These are phyloP conservation scores for Acanthosepion lycidas DNA, from an alignment of 2,888 invertebrate genomes.

Conservation along the genomic window DNA sequence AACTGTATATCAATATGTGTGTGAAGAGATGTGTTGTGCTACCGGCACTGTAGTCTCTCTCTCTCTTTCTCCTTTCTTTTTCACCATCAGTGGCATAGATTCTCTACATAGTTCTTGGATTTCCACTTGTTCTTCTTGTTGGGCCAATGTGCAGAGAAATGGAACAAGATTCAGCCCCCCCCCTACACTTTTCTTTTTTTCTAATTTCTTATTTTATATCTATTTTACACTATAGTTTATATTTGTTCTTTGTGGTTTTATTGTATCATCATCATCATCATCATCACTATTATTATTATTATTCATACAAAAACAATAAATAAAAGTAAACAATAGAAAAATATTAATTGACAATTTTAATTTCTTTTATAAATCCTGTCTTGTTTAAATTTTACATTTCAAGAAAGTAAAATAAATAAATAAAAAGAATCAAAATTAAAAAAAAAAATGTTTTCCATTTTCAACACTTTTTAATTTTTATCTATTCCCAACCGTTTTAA, in stretches of 20 bases:
- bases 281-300: too few relatives aligned
- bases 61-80: neutral
- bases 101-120: neutral
- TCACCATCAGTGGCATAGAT: neutral
- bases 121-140: neutral
- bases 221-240: neutral
- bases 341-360: too few relatives aligned
- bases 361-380: too few relatives aligned
- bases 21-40: neutral
- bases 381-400: too few relatives aligned
- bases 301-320: too few relatives aligned
- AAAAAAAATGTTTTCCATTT: too few relatives aligned
- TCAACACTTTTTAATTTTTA: too few relatives aligned
- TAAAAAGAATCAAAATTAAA: too few relatives aligned
- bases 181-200: neutral
- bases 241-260: neutral
- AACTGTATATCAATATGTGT: neutral
- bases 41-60: neutral
- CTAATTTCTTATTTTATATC: neutral
- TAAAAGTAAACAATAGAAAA: too few relatives aligned
- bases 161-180: neutral
- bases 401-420: too few relatives aligned
- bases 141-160: neutral
- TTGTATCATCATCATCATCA: too few relatives aligned
- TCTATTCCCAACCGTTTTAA: too few relatives aligned